phyloP scores from a whole-genome alignment of 2,888 invertebrate species.

The Leptothorax acervorum region DNA sequence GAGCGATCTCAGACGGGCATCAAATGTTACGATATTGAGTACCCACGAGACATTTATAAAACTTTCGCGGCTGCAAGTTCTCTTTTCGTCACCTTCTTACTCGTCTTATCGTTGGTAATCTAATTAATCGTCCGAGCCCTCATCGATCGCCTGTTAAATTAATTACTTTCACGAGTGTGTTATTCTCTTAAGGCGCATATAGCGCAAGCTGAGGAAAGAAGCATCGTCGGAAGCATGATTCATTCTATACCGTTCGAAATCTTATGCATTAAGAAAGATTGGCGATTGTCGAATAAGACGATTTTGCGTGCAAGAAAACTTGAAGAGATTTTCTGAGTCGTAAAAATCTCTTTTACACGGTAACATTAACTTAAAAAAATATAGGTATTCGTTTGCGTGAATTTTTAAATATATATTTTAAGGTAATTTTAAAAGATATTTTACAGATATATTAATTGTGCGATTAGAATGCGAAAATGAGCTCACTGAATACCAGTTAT shows the following conservation, averaged over 20 bases:
- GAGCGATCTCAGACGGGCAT: slow-evolving; percentile 79
- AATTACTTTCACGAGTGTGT: slow-evolving; percentile 56
- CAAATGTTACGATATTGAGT: slow-evolving; percentile 76
- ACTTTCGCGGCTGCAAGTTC: slow-evolving; percentile 78
- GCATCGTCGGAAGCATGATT: slow-evolving; percentile 63
- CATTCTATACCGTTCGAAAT: slow-evolving; percentile 41
- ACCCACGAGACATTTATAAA: slow-evolving; percentile 80
- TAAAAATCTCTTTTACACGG: slow-evolving; percentile 47
- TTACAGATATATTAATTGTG: slow-evolving; percentile 9
- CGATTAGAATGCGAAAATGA: slow-evolving; percentile 5
- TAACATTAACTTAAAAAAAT: slow-evolving; percentile 28
- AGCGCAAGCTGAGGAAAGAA: slow-evolving; percentile 54
- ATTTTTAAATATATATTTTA: slow-evolving; percentile 1
- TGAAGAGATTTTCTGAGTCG: slow-evolving; percentile 68
- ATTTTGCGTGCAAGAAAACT: slow-evolving; percentile 70
- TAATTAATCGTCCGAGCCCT: slow-evolving; percentile 78
- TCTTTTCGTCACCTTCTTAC: slow-evolving; percentile 69
- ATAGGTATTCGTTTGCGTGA: slow-evolving; percentile 1
- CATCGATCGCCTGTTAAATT: slow-evolving; percentile 71
- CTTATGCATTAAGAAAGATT: slow-evolving; percentile 65
- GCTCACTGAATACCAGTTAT: neutral
- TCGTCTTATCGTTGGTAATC: slow-evolving; percentile 71
- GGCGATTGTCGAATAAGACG: slow-evolving; percentile 62
- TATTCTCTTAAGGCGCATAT: slow-evolving; percentile 61
- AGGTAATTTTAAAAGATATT: slow-evolving; percentile 12